These are phyloP conservation scores for Drosophila nikananu DNA, from an alignment of 1,140 invertebrate species.

Conservation along the genomic window DNA sequence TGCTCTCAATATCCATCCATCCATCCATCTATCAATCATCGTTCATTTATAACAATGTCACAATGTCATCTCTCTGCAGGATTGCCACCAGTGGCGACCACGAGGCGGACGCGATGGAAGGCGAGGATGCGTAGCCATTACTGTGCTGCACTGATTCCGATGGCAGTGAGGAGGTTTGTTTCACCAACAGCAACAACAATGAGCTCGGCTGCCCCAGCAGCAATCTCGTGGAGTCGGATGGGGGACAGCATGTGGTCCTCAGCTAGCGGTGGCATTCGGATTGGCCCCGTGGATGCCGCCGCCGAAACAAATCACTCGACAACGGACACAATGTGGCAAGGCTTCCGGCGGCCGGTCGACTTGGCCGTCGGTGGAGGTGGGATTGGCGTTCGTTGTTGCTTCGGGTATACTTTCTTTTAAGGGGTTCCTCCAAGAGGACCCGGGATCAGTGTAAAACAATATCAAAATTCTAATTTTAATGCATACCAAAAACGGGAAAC, in stretches of 20 bases:
- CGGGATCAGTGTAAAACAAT: conserved; percentile 68
- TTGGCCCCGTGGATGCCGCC: conserved; percentile 35
- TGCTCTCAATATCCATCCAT: not conserved
- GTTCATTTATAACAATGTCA: conserved; percentile 43
- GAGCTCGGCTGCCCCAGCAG: conserved; percentile 65
- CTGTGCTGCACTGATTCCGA: conserved; percentile 81
- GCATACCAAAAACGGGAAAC: conserved; percentile 61
- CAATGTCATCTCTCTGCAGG: conserved; percentile 55
- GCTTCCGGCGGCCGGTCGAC: not conserved
- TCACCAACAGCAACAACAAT: conserved; percentile 70
- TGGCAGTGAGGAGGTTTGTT: conserved; percentile 74
- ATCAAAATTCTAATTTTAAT: conserved; percentile 43
- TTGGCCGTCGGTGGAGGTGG: conserved; percentile 7
- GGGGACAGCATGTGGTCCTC: conserved; percentile 60
- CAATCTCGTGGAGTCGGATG: conserved; percentile 40
- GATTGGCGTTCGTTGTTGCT: conserved; percentile 49
- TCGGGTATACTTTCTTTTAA: conserved; percentile 48
- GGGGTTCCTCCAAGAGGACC: conserved; percentile 43
- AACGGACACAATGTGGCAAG: conserved; percentile 40
- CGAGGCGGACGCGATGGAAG: conserved; percentile 69
- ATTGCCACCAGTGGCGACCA: conserved; percentile 66
- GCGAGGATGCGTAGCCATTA: conserved; percentile 84
- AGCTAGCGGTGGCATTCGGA: conserved; percentile 75
- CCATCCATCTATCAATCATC: conserved; percentile 15
- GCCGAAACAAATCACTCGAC: conserved; percentile 43